These are phyloP conservation scores for Matsumurasca onukii DNA, from an alignment of 1,140 invertebrate species.

Conservation along the genomic window DNA sequence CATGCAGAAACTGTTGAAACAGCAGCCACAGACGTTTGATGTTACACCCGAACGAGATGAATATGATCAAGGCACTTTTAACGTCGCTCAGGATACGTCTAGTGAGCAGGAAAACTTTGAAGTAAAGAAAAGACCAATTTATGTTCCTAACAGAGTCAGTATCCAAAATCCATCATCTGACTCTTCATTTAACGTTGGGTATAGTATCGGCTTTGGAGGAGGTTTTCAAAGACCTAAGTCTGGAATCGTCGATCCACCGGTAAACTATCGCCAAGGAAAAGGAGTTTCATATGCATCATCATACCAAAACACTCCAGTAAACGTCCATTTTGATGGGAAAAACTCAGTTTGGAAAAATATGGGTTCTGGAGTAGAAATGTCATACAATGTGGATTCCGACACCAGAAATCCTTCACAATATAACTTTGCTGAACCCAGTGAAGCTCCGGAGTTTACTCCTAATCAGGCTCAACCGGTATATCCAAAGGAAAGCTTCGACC, in stretches of 20 bases:
- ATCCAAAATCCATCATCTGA: conserved; percentile 8
- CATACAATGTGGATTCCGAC: conserved; percentile 13
- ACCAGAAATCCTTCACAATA: background rate
- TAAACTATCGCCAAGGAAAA: background rate
- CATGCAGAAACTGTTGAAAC: conserved; percentile 27
- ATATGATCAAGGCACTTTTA: background rate
- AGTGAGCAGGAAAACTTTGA: background rate
- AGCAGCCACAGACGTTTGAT: conserved; percentile 26
- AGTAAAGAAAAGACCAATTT: background rate
- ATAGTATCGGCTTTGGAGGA: conserved; percentile 38
- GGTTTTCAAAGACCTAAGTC: conserved; percentile 26
- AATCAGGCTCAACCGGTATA: conserved; percentile 12
- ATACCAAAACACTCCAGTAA: conserved; percentile 13
- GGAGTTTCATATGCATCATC: background rate
- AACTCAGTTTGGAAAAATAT: conserved; percentile 38
- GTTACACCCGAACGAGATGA: conserved; percentile 1
- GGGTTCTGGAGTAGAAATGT: conserved; percentile 36
- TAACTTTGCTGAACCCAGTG: background rate
- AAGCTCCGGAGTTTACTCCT: background rate
- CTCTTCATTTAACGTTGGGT: conserved; percentile 35
- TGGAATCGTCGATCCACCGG: background rate
- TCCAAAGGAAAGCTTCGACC: background rate
- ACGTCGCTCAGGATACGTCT: background rate
- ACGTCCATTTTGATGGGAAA: conserved; percentile 33
- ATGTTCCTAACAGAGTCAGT: conserved; percentile 17